Evolutionary conservation across 1,140 invertebrate genomes (phyloP), one percentile per base, ranked within the genome.

Genomic region (Anoplophora glabripennis): DNA sequence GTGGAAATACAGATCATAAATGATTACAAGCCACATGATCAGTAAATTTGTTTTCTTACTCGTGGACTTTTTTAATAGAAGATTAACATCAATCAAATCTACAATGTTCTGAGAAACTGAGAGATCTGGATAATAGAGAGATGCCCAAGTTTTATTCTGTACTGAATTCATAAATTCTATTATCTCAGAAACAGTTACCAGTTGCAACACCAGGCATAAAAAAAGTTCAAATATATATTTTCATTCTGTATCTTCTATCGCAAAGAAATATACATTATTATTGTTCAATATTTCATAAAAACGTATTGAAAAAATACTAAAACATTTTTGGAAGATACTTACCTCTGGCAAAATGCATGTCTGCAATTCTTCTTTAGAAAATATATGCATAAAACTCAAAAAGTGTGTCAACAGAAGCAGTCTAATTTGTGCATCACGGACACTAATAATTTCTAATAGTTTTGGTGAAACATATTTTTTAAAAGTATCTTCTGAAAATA

Each of bases 381-480:
- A 87, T 12, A 84, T 81, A 61, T 82, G 76, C 38, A 89, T 81
- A 72, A 84, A 92, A 33, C 84, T 82, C 53, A 81, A 82, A 68
- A 92, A 88, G 71, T 90, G 85, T 37, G 82, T 81, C 5, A 92
- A 74, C 7, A 92, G 73, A 38, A 90, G 78, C 49, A 87, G 69
- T 48, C 87, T 75, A 38, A 89, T 87, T 72, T 90, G 88, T 41
- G 83, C 82, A 75, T 92, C 90, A 59, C 88, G 80, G 1, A 92
- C 85, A 56, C 83, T 82, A 74, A 92, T 90, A 75, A 92, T 86
- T 63, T 89, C 85, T 18, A 89, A 72, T 14, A 92, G 73, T 72
- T 85, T 85, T 2, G 89, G 89, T 53, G 87, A 80, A 14, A 92
- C 74, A 75, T 86, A 83, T 53, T 82, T 79, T 68, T 84, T 85